Evolutionary conservation across 64 coral and sea anemone species (phyloP).

Genomic region (Cladopsammia gracilis): DNA sequence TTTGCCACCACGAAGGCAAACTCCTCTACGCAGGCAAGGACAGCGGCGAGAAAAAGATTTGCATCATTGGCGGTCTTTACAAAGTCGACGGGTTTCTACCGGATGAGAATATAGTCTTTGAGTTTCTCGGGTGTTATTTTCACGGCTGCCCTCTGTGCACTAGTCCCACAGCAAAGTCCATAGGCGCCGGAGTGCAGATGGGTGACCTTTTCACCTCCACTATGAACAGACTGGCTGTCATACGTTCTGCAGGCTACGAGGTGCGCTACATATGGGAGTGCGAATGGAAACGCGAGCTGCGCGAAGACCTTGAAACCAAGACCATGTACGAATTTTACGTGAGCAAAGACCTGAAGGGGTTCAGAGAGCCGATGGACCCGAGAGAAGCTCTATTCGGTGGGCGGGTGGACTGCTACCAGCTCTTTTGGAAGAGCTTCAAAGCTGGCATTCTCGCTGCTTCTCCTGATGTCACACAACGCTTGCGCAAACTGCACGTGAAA

Average conservation of each 20-base stretch:
- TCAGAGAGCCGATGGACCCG: neutral
- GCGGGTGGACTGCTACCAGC: neutral
- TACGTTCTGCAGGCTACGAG: neutral
- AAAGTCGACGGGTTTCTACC: slow-evolving; percentile 18
- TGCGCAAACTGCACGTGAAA: too few species aligned
- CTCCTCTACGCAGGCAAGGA: neutral
- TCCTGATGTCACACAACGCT: too few species aligned
- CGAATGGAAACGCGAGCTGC: neutral
- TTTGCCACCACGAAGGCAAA: neutral
- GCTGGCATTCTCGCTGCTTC: too few species aligned
- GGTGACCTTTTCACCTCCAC: neutral
- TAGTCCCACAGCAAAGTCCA: neutral
- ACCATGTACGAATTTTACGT: neutral
- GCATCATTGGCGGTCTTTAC: neutral
- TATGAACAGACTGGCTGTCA: neutral
- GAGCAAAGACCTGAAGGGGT: too few species aligned
- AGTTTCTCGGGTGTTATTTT: slow-evolving; percentile 27
- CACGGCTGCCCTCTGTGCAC: slow-evolving; percentile 44
- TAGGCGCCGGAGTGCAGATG: neutral
- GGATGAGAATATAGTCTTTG: neutral
- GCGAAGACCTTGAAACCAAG: neutral
- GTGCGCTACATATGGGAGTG: slow-evolving; percentile 45
- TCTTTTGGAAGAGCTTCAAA: too few species aligned
- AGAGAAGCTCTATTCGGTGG: slow-evolving; percentile 52
- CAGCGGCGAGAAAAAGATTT: neutral